phyloP scores from a whole-genome alignment of 2,113 vertebrate species.

The Microcebus jonahi region DNA sequence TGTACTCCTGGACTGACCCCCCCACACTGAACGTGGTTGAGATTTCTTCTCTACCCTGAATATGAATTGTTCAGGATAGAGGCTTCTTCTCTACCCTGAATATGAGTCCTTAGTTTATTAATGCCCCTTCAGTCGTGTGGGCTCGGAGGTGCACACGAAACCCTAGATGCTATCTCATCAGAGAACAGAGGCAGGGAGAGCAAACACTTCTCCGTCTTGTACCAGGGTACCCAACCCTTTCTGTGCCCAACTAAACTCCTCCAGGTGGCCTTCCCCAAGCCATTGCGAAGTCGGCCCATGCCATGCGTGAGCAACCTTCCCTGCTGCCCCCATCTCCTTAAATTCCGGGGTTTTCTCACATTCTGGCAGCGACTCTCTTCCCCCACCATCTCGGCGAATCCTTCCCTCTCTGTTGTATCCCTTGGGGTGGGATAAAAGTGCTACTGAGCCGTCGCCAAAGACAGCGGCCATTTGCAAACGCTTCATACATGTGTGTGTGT shows the following conservation, averaged over 20 bases:
- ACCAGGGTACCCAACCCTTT: not conserved
- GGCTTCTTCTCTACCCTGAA: not conserved
- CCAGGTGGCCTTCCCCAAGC: not conserved
- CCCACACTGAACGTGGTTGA: not conserved
- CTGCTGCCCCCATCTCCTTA: not conserved
- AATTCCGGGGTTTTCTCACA: not conserved
- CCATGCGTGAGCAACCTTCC: not conserved
- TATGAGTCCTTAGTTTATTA: not conserved
- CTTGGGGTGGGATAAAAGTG: not conserved
- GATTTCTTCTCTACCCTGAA: not conserved
- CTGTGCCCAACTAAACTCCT: not conserved
- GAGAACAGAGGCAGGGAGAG: not conserved
- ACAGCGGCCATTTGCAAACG: not conserved
- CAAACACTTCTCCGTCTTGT: not conserved
- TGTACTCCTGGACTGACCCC: not conserved
- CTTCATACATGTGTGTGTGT: not conserved
- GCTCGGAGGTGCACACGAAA: not conserved
- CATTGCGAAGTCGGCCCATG: not conserved
- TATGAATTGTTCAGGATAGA: not conserved
- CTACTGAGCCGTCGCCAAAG: not conserved
- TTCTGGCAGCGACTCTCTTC: not conserved
- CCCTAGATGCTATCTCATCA: not conserved
- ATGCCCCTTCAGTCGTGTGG: accelerated
- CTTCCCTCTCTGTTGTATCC: not conserved
- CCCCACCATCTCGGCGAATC: too few species aligned